phyloP scores from a whole-genome alignment of 2,888 invertebrate species.

The Cataglyphis livida region DNA sequence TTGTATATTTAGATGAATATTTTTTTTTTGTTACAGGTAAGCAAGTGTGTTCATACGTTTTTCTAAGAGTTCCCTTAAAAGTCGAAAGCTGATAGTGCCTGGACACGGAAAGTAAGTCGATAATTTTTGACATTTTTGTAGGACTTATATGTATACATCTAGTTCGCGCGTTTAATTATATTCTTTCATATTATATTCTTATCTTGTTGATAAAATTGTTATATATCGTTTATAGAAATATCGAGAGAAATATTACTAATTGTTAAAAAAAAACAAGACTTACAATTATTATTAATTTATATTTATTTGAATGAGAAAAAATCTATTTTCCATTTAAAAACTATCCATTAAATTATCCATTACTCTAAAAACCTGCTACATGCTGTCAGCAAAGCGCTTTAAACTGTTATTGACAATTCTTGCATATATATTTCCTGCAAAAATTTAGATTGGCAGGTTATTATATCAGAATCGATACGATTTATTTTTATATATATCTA shows the following conservation, averaged over 20 bases:
- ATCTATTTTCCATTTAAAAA: conserved; percentile 7
- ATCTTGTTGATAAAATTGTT: neutral
- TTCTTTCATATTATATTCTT: conserved; percentile 12
- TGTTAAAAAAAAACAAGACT: neutral
- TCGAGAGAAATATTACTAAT: neutral
- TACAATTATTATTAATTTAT: neutral
- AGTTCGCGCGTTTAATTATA: conserved; percentile 9
- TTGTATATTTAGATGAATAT: neutral
- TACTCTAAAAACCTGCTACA: neutral
- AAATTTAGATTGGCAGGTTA: neutral
- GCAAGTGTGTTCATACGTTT: conserved; percentile 19
- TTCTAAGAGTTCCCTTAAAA: neutral
- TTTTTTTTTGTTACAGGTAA: conserved; percentile 47
- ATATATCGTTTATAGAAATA: neutral
- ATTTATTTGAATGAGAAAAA: neutral
- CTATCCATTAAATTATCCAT: neutral
- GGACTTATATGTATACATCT: neutral
- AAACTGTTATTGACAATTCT: neutral
- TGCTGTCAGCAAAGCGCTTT: neutral
- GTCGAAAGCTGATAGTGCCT: neutral
- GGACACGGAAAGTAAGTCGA: conserved; percentile 27
- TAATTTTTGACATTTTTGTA: neutral
- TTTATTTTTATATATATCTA: neutral
- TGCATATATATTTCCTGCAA: neutral
- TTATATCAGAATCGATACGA: neutral